Evolutionary conservation across 2,113 vertebrate species (phyloP), one percentile per base, ranked within the genome.

Genomic region (Grus americana): DNA sequence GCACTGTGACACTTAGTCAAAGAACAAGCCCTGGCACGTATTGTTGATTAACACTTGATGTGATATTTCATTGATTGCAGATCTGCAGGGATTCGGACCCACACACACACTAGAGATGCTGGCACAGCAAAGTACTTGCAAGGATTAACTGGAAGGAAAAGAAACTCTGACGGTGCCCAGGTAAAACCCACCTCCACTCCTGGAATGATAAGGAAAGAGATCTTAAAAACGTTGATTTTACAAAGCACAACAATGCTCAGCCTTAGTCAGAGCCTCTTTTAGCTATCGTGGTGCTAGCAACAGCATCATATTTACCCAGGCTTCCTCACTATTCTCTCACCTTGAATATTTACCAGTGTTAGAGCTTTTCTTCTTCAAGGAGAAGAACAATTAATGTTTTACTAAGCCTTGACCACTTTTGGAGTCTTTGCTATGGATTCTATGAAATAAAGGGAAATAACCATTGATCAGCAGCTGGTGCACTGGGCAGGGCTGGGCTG

Each of bases 61-160:
- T 59, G 55, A 29, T 47, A 42, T 81, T 81, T 81, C 38, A 50
- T 5, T 58, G 50, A 70, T 2, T 61, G 54, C 17, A 57, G 13
- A 38, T 67, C 75, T 79, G n/a, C 22, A 59, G 32, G 32, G 16
- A 9, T 62, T 49, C 55, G 4, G 21, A 46, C 30, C 29, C 26
- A 3, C 0, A 0, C 26, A 63, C 6, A 15, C 9, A 1, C 0
- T 1, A 32, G 19, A 66, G 67, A 16, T 50, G 38, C 15, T 66
- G 67, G 24, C 22, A 67, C 15, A 72, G 9, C 22, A 34, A 73
- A 70, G 30, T 24, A 13, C 9, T 76, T 15, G 11, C 15, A 79
- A 90, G 42, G 63, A 86, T 70, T 79, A 54, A 73, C 16, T 9
- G 34, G 40, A 68, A 78, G 11, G 11, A 47, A 34, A 73, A 70